phyloP scores from a whole-genome alignment of 2,113 vertebrate species.

The Pollimyrus isidori region DNA sequence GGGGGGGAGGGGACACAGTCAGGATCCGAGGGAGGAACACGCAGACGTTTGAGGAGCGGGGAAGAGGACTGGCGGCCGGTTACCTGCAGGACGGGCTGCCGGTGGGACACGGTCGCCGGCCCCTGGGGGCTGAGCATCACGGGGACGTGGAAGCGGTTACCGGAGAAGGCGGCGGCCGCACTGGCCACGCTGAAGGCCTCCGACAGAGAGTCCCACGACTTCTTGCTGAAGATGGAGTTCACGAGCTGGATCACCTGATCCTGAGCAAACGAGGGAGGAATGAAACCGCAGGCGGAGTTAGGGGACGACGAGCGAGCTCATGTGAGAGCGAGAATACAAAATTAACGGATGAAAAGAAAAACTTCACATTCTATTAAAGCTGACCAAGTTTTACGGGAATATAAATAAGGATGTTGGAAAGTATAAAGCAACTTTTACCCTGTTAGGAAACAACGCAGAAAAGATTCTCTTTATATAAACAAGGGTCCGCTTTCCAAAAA shows the following conservation, averaged over 20 bases:
- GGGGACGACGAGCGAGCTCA: background rate
- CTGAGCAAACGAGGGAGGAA: conserved; percentile 48
- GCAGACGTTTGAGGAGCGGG: background rate
- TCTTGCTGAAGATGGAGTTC: conserved; percentile 93
- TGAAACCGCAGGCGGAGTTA: background rate
- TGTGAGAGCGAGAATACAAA: background rate
- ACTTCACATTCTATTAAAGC: background rate
- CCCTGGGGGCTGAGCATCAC: conserved; percentile 72
- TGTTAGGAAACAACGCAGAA: background rate
- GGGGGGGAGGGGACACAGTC: background rate
- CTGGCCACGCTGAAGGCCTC: conserved; percentile 87
- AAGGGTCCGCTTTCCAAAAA: background rate
- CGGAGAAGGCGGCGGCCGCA: conserved; percentile 73
- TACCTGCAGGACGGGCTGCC: conserved; percentile 80
- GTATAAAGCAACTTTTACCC: background rate
- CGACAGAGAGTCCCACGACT: conserved; percentile 78
- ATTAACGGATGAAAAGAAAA: background rate
- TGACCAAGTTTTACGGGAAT: background rate
- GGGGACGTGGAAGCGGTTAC: conserved; percentile 84
- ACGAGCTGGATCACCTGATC: conserved; percentile 92
- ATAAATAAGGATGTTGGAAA: background rate
- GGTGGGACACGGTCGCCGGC: conserved; percentile 76
- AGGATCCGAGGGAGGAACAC: background rate
- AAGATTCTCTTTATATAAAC: background rate
- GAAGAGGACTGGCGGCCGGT: background rate